Conservation (phyloP, 2,113 vertebrate species). For the Cnemophilus loriae region DNA sequence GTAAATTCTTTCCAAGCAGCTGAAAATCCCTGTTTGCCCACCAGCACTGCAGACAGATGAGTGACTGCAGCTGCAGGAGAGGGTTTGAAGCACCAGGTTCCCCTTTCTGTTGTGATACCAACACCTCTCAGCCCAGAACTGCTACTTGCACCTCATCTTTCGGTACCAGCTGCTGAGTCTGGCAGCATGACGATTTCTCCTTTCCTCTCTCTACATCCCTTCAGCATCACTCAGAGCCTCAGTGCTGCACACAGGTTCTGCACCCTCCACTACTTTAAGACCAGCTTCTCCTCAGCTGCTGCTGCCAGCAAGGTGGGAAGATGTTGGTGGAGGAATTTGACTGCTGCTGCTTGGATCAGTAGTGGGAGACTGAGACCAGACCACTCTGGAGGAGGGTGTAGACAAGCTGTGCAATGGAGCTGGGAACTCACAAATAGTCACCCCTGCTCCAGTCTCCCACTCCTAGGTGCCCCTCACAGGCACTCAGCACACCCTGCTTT, state of each 20-base stretch:
- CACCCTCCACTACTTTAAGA: not conserved
- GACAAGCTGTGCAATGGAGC: not conserved
- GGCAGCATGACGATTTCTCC: not conserved
- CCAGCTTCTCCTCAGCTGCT: not conserved
- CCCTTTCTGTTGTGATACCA: not conserved
- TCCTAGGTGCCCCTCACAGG: not conserved
- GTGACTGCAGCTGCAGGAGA: not conserved
- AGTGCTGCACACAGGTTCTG: not conserved
- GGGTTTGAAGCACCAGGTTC: not conserved
- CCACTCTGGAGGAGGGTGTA: not conserved
- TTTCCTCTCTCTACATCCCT: not conserved
- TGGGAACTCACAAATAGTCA: not conserved
- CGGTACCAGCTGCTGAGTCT: not conserved
- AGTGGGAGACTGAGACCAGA: not conserved
- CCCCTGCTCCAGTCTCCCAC: not conserved
- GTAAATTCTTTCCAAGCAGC: not conserved
- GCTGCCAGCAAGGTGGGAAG: not conserved
- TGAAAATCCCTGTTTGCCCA: not conserved
- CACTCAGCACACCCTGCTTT: not conserved
- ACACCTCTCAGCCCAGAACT: not conserved
- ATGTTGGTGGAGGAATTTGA: not conserved
- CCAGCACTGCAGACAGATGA: not conserved
- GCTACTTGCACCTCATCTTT: not conserved
- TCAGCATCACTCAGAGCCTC: not conserved
- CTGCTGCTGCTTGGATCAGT: not conserved